Evolutionary conservation across 2,797 vertebrate species (phyloP).

Genomic region (Gallirallus australis): DNA sequence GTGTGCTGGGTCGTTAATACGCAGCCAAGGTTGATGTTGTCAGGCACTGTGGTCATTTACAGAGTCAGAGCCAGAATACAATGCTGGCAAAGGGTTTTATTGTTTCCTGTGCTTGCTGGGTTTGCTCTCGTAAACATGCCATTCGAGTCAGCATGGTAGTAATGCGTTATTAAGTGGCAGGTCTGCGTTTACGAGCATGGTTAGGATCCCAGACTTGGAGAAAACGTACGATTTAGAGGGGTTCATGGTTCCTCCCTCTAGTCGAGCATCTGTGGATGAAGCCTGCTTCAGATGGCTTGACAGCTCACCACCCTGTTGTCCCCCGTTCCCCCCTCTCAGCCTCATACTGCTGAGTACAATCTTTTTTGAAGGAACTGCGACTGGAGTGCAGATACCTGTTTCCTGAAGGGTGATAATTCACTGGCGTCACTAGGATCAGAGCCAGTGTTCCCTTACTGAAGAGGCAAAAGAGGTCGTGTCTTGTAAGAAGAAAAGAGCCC

Average conservation of each 20-base stretch:
- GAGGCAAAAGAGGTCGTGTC: neutral
- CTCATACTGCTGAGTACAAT: neutral
- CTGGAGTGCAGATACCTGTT: neutral
- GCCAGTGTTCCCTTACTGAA: neutral
- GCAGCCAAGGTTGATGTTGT: neutral
- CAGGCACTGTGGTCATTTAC: neutral
- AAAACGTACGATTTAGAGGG: neutral
- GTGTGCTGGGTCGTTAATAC: neutral
- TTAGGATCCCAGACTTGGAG: neutral
- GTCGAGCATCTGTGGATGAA: neutral
- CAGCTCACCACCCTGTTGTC: neutral
- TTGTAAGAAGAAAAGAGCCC: neutral
- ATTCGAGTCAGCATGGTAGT: neutral
- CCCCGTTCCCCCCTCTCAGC: neutral
- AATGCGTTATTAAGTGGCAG: neutral
- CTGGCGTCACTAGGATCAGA: neutral
- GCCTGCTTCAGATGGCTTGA: neutral
- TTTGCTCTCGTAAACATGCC: neutral
- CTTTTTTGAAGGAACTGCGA: neutral
- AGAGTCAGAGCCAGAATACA: neutral
- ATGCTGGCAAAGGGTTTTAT: slow-evolving; percentile 34
- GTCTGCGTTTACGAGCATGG: accelerated
- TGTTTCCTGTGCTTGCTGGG: slow-evolving; percentile 31
- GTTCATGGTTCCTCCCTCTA: accelerated
- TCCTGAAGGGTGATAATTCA: neutral